Base-by-base conservation (phyloP, 2,113 vertebrate genomes). In the Sciurus niger region DNA sequence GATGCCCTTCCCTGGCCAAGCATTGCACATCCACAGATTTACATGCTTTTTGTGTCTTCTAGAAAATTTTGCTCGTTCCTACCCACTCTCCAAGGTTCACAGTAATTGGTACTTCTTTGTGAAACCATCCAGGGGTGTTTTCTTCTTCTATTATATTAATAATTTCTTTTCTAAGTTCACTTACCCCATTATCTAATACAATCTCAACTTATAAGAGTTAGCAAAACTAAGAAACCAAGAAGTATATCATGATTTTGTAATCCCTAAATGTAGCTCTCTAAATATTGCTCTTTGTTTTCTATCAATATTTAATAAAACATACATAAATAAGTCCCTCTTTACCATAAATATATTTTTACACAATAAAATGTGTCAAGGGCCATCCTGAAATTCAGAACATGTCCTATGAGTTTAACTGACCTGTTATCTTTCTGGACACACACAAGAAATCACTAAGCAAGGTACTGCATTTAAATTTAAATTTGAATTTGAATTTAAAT, bases 401-500 rank as follows among this genome's bases (percentile, higher is more conserved):
- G 5, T 78, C 34, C 13, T 58, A 4, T 25, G 34, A 80, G 16
- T 90, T 90, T 46, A 58, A 60, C 0, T 25, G 74, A 63, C 34
- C 34, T 12, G 53, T 88, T 18, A 0, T 87, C 68, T 90, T 87
- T 25, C 20, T 80, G 28, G 46, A 43, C 4, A 72, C 8, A 85
- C 10, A 37, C 30, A 89, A 53, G 77, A 76, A 40, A 18, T 70
- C 55, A 65, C 60, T 73, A 70, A 76, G 20, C 30, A 30, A 32
- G 48, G 67, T 25, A 53, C n/a, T 51, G 34, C 28, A 4, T 60
- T 48, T 86, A 83, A 86, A 72, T 65, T 34, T 48, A 84, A 84
- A 58, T 92, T 48, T 48, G 46, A 48, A 5, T 60, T 48, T 84
- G 78, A 89, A 72, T 65, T 34, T 48, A 84, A 84, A 58, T 92